Evolutionary conservation across 1,140 invertebrate genomes (phyloP).

Genomic region (Drosophila leontia): DNA sequence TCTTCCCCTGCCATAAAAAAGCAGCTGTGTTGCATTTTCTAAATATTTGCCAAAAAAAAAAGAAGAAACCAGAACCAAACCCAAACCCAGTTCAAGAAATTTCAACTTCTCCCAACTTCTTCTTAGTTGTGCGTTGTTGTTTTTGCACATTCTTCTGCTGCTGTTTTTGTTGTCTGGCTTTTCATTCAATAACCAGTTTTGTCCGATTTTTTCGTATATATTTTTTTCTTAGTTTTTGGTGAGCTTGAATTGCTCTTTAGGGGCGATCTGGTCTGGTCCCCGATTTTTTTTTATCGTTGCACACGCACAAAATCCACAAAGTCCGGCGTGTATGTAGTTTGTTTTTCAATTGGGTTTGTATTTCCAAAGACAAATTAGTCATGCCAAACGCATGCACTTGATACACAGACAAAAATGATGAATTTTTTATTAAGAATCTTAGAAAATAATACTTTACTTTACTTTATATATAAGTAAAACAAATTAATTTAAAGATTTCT

Average conservation of each 20-base stretch:
- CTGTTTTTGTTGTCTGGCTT: slow-evolving; percentile 59
- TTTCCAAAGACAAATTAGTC: slow-evolving; percentile 72
- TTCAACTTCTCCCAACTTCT: slow-evolving; percentile 63
- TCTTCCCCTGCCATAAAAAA: slow-evolving; percentile 3
- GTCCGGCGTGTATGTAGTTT: slow-evolving; percentile 30
- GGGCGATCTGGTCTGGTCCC: slow-evolving; percentile 44
- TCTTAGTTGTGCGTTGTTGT: slow-evolving; percentile 54
- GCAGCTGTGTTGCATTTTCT: slow-evolving; percentile 71
- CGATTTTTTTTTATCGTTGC: slow-evolving; percentile 35
- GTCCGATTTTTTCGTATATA: slow-evolving; percentile 43
- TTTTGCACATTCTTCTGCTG: slow-evolving; percentile 67
- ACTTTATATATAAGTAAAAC: too few species aligned
- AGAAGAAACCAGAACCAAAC: slow-evolving; percentile 18
- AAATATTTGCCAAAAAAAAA: slow-evolving; percentile 63
- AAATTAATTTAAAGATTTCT: neutral
- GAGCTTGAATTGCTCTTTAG: slow-evolving; percentile 60
- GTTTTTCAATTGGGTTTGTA: slow-evolving; percentile 49
- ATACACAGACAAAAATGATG: neutral
- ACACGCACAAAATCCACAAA: slow-evolving; percentile 47
- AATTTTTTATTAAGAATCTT: neutral
- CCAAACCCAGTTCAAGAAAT: slow-evolving; percentile 60
- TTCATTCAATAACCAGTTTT: slow-evolving; percentile 84
- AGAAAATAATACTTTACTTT: too few species aligned
- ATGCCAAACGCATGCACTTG: slow-evolving; percentile 60
- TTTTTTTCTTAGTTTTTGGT: slow-evolving; percentile 38